phyloP scores from a whole-genome alignment of 2,797 vertebrate genomes.

The Mastacembelus armatus region DNA sequence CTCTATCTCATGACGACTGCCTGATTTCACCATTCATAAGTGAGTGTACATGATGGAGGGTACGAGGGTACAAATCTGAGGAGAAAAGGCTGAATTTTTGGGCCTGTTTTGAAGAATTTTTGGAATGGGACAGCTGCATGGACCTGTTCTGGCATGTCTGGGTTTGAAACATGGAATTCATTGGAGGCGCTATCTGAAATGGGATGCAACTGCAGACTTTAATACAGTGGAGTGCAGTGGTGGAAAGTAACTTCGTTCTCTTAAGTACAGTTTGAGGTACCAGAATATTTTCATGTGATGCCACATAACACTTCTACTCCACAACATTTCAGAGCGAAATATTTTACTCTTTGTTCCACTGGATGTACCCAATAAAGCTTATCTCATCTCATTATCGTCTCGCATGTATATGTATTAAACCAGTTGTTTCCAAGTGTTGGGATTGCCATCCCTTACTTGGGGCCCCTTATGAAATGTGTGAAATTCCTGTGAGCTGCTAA shows the following conservation, averaged over 20 bases:
- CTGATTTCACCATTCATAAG: neutral
- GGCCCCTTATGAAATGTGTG: too few species aligned
- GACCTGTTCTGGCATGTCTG: slow-evolving; percentile 59
- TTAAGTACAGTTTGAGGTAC: neutral
- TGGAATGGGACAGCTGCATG: slow-evolving; percentile 67
- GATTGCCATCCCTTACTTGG: too few species aligned
- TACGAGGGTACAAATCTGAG: slow-evolving; percentile 2
- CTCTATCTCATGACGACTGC: too few species aligned
- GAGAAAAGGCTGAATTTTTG: slow-evolving; percentile 17
- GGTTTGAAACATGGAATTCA: slow-evolving; percentile 46
- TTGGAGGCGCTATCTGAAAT: slow-evolving; percentile 42
- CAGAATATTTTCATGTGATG: neutral
- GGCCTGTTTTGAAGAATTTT: slow-evolving; percentile 61
- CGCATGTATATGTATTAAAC: too few species aligned
- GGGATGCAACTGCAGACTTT: slow-evolving; percentile 46
- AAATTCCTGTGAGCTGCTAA: neutral
- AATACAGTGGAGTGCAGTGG: neutral
- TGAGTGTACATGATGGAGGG: neutral
- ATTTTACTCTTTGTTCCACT: too few species aligned
- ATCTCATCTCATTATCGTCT: too few species aligned
- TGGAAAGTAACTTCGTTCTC: slow-evolving; percentile 2
- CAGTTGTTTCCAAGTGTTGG: too few species aligned
- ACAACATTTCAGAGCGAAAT: too few species aligned
- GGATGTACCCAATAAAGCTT: too few species aligned
- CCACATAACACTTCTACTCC: too few species aligned